phyloP scores from a whole-genome alignment of 2,888 invertebrate species.

The Drosophila maculinotata region DNA sequence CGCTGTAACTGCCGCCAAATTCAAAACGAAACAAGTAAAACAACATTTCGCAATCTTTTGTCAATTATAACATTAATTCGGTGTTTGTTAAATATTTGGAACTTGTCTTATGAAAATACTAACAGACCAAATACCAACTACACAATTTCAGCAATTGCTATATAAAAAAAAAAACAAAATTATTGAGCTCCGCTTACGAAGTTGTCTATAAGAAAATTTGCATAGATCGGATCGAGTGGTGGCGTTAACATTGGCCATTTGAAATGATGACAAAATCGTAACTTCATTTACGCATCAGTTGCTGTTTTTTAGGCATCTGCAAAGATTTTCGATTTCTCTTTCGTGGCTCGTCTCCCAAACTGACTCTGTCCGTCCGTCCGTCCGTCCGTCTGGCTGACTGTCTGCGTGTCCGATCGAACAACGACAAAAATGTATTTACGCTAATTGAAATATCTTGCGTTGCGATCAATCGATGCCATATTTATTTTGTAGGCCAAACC shows the following conservation, averaged over 20 bases:
- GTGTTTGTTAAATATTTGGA: slow-evolving; percentile 9
- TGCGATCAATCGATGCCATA: slow-evolving; percentile 82
- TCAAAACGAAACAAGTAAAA: background rate
- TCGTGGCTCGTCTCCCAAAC: slow-evolving; percentile 37
- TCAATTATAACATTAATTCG: too few relatives aligned
- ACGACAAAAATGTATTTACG: slow-evolving; percentile 81
- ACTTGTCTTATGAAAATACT: background rate
- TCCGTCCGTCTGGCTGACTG: slow-evolving; percentile 14
- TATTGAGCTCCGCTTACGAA: slow-evolving; percentile 12
- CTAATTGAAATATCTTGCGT: slow-evolving; percentile 81
- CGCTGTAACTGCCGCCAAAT: slow-evolving; percentile 2
- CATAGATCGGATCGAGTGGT: slow-evolving; percentile 44
- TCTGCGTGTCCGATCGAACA: slow-evolving; percentile 49
- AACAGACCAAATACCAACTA: background rate
- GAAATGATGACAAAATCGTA: slow-evolving; percentile 39
- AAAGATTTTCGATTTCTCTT: slow-evolving; percentile 70
- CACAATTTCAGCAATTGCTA: background rate
- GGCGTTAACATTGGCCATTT: slow-evolving; percentile 39
- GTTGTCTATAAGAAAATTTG: slow-evolving; percentile 32
- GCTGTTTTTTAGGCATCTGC: slow-evolving; percentile 29
- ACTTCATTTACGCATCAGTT: slow-evolving; percentile 57
- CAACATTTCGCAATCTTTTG: slow-evolving; percentile 11
- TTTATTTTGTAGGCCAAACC: slow-evolving; percentile 76
- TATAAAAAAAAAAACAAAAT: background rate
- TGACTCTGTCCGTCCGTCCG: slow-evolving; percentile 36